phyloP scores from a whole-genome alignment of 2,888 invertebrate species.

The Phyllotreta cruciferae region DNA sequence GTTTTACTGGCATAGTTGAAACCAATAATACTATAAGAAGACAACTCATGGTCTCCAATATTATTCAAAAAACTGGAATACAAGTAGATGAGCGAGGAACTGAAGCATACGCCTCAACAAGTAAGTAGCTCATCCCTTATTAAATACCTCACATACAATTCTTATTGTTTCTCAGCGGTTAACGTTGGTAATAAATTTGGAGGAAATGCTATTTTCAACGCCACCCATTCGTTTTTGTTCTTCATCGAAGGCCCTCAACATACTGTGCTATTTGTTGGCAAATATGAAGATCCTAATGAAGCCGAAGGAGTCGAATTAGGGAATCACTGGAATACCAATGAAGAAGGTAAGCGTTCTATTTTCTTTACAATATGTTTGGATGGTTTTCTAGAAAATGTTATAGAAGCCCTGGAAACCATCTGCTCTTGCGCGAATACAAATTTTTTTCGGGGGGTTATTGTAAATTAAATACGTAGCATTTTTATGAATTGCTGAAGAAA shows the following conservation, averaged over 20 bases:
- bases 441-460: no score
- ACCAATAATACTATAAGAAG: conserved; percentile 59
- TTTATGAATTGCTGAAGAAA: no score
- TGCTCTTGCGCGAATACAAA: no score
- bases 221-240: conserved; percentile 79
- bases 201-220: conserved; percentile 67
- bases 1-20: conserved; percentile 72
- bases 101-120: conserved; percentile 73
- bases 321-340: conserved; percentile 18
- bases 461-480: no score
- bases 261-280: conserved; percentile 78
- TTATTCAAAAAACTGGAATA: conserved; percentile 78
- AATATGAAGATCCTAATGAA: conserved; percentile 70
- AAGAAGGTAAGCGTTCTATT: conserved; percentile 7
- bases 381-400: conserved; percentile 11
- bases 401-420: no score
- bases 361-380: conserved; percentile 8
- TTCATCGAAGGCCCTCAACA: conserved; percentile 79
- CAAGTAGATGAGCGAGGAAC: conserved; percentile 80
- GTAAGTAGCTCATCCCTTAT: conserved; percentile 56
- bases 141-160: background rate
- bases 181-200: conserved; percentile 78
- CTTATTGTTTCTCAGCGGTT: conserved; percentile 61
- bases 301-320: conserved; percentile 42
- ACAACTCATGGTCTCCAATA: conserved; percentile 68